Percentiles rank a stretch among this genome's conserved stretches.
phyloP scores from a whole-genome alignment of 2,888 invertebrate genomes.

The Clostera curtula region DNA sequence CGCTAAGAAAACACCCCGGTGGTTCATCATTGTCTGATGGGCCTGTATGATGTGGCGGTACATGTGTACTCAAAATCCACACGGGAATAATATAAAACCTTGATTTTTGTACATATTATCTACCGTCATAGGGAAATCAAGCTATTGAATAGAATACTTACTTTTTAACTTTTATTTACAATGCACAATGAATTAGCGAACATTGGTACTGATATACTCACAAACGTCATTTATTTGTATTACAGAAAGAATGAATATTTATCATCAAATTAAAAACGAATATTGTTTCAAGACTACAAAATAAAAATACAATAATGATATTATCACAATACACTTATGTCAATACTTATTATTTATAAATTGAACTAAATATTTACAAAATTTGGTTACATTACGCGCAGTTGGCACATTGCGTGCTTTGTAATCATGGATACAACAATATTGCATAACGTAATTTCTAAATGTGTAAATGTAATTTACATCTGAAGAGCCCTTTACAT shows the following conservation, averaged over 20 bases:
- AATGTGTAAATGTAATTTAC: too few relatives aligned
- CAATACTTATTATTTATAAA: conserved; percentile 41
- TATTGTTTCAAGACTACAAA: conserved; percentile 27
- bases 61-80: too few relatives aligned
- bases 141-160: conserved; percentile 8
- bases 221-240: conserved; percentile 15
- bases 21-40: too few relatives aligned
- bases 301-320: conserved; percentile 30
- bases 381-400: conserved; percentile 30
- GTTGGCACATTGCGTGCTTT: conserved; percentile 4
- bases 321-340: conserved; percentile 61
- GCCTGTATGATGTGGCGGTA: too few relatives aligned
- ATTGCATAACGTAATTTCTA: too few relatives aligned
- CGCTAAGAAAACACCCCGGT: too few relatives aligned
- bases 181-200: conserved; percentile 37
- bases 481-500: too few relatives aligned
- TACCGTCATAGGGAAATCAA: too few relatives aligned
- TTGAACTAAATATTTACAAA: conserved; percentile 65
- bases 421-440: too few relatives aligned
- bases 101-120: too few relatives aligned
- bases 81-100: too few relatives aligned
- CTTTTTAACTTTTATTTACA: conserved; percentile 35
- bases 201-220: conserved; percentile 35
- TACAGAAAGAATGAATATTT: conserved; percentile 29
- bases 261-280: too few relatives aligned